Evolutionary conservation across 2,113 vertebrate genomes (phyloP).

Genomic region (Conger conger): DNA sequence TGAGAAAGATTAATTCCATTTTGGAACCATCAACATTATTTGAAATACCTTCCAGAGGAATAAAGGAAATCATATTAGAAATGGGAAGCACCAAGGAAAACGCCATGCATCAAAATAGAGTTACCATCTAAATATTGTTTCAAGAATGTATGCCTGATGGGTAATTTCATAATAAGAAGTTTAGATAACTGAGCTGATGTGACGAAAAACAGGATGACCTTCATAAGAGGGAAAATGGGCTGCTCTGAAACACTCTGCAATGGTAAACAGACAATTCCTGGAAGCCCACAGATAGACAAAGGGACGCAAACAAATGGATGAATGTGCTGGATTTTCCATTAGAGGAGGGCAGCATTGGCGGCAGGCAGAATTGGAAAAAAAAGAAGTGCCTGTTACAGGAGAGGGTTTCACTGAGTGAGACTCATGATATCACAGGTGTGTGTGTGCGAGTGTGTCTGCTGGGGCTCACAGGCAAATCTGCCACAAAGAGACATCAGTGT

Average conservation of each 20-base stretch:
- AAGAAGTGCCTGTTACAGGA: background rate
- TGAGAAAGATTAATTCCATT: no score
- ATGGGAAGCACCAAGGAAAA: background rate
- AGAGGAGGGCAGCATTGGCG: background rate
- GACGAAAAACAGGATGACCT: background rate
- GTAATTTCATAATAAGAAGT: background rate
- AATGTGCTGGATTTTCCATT: background rate
- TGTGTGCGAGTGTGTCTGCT: background rate
- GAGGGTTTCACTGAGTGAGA: background rate
- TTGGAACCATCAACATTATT: background rate
- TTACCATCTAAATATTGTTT: background rate
- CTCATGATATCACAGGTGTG: background rate
- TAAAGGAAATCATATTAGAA: background rate
- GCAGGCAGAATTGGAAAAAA: background rate
- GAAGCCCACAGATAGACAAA: background rate
- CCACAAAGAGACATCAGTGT: background rate
- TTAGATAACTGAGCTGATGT: background rate
- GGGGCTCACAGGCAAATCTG: background rate
- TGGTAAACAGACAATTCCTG: background rate
- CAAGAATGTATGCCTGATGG: background rate
- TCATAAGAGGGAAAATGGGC: background rate
- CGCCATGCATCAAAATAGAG: background rate
- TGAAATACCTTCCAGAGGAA: background rate
- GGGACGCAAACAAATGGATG: background rate
- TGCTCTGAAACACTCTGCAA: background rate